Evolutionary conservation across 2,888 invertebrate species (phyloP).

Genomic region (Antitype chi): DNA sequence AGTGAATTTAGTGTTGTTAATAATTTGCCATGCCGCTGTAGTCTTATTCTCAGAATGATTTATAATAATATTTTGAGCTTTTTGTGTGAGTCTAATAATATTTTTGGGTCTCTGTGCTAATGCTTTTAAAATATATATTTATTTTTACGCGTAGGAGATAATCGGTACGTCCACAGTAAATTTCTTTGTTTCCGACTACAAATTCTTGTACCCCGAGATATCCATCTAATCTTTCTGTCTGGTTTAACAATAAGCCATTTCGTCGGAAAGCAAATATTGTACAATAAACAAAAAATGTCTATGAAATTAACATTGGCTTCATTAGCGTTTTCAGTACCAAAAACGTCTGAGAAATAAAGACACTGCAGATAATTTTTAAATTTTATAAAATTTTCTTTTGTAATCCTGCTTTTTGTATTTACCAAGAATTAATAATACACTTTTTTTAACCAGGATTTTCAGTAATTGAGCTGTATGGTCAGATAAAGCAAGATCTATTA

Average conservation of each 20-base stretch:
- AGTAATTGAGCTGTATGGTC: conserved; percentile 10
- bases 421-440: conserved; percentile 9
- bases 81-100: neutral
- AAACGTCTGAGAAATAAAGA: conserved; percentile 2
- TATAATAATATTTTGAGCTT: neutral
- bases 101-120: neutral
- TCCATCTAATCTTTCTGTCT: neutral
- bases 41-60: neutral
- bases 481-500: conserved; percentile 17
- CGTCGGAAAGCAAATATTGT: neutral
- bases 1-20: neutral
- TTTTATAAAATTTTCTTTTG: neutral
- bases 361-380: conserved; percentile 1
- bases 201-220: neutral
- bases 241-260: neutral
- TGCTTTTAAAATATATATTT: neutral
- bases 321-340: neutral
- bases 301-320: too few relatives aligned
- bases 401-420: neutral
- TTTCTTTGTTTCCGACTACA: neutral
- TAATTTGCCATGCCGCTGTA: neutral
- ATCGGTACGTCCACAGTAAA: too few relatives aligned
- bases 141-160: neutral
- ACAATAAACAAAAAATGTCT: neutral
- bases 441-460: neutral